These are phyloP conservation scores for Myotis brandtii DNA, from an alignment of 2,113 vertebrate genomes.

Conservation along the genomic window DNA sequence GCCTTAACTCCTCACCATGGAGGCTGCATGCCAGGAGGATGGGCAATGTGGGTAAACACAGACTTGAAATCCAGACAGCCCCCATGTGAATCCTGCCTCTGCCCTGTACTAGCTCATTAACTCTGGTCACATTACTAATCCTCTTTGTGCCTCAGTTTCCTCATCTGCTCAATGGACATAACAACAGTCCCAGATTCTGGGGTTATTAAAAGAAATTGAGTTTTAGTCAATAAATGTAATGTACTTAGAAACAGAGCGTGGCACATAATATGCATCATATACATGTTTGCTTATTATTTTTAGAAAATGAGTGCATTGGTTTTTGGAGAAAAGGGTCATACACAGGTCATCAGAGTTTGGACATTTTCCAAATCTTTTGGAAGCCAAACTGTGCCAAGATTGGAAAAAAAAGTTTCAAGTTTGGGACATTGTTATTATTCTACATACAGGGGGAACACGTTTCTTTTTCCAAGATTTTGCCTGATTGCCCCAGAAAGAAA, in stretches of 20 bases:
- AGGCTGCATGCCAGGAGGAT: neutral
- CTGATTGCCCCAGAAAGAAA: constrained; percentile 86
- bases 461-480: constrained; percentile 81
- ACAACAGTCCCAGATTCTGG: neutral
- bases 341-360: constrained; percentile 52
- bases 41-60: neutral
- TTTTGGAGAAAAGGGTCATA: neutral
- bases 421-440: constrained; percentile 84
- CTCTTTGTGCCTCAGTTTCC: neutral
- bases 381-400: constrained; percentile 65
- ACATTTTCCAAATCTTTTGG: constrained; percentile 65
- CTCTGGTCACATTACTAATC: neutral
- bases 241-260: neutral
- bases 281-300: constrained; percentile 35
- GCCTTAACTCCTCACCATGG: neutral
- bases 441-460: constrained; percentile 66
- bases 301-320: neutral
- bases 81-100: neutral
- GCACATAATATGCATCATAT: neutral
- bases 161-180: neutral
- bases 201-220: neutral
- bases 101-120: neutral
- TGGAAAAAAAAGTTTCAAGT: constrained; percentile 68
- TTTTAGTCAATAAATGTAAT: neutral
- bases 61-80: neutral